Conservation (phyloP, 2,888 invertebrate species). For the Ectemnius continuus region DNA sequence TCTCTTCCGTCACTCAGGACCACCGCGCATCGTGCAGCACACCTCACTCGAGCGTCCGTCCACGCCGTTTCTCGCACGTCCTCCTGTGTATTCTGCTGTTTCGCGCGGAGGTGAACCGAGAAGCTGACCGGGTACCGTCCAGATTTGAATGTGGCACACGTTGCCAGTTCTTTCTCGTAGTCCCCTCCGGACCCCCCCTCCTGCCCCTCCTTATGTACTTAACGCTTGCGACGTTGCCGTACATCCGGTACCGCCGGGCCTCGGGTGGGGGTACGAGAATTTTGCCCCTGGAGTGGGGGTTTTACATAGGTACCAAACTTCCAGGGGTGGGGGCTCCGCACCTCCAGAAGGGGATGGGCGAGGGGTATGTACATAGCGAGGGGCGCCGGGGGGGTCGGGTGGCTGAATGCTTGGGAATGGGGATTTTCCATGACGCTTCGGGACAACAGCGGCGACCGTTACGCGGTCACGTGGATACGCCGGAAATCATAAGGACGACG, state of each 20-base stretch:
- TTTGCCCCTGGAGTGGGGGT: constrained; percentile 61
- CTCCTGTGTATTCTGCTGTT: constrained; percentile 61
- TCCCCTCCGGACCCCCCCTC: constrained; percentile 48
- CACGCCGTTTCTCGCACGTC: constrained; percentile 32
- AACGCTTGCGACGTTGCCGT: constrained; percentile 77
- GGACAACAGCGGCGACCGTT: constrained; percentile 55
- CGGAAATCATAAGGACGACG: constrained; percentile 57
- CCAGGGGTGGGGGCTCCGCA: constrained; percentile 47
- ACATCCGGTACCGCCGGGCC: constrained; percentile 68
- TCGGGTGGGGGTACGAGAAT: constrained; percentile 67
- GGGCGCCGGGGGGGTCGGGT: constrained; percentile 49
- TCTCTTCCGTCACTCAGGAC: constrained; percentile 1
- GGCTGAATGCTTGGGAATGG: constrained; percentile 62
- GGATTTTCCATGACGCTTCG: constrained; percentile 74
- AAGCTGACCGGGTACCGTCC: constrained; percentile 68
- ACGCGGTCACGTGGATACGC: constrained; percentile 58
- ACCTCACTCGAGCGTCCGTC: constrained; percentile 14
- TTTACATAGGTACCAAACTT: constrained; percentile 58
- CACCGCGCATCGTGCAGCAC: neutral
- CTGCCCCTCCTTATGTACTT: constrained; percentile 68
- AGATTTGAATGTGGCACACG: constrained; percentile 76
- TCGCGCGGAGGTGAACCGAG: constrained; percentile 56
- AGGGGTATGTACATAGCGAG: constrained; percentile 51
- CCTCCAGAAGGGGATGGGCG: constrained; percentile 30
- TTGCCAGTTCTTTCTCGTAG: constrained; percentile 73